Evolutionary conservation across 1,140 invertebrate genomes (phyloP).

Genomic region (Lithobius niger): DNA sequence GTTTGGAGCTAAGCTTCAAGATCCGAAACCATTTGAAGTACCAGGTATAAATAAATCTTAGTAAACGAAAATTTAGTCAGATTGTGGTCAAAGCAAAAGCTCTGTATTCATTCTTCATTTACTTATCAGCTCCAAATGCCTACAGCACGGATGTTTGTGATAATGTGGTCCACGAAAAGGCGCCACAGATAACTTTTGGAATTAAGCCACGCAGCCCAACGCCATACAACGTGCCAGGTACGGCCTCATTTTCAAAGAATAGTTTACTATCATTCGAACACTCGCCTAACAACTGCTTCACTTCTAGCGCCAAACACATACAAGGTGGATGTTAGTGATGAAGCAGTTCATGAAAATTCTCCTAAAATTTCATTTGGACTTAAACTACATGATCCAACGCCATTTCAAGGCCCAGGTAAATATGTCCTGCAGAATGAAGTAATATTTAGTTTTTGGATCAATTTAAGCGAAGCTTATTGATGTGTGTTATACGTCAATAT

Average conservation of each 20-base stretch:
- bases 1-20: background rate
- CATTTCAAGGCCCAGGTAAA: conserved; percentile 44
- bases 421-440: too few species aligned
- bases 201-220: background rate
- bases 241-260: too few species aligned
- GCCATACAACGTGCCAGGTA: background rate
- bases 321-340: conserved; percentile 54
- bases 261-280: too few species aligned
- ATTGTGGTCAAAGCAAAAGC: too few species aligned
- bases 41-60: background rate
- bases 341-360: conserved; percentile 36
- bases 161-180: conserved; percentile 37
- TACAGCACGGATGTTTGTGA: conserved; percentile 59
- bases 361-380: conserved; percentile 56
- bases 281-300: too few species aligned
- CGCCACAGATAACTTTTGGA: background rate
- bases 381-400: conserved; percentile 37
- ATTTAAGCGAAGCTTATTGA: too few species aligned
- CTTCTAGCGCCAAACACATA: conserved; percentile 56
- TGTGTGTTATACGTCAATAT: too few species aligned
- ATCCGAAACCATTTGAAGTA: background rate
- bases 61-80: too few species aligned
- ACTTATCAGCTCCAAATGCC: conserved; percentile 44
- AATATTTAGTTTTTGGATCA: too few species aligned
- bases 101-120: background rate